These are phyloP conservation scores for Lipotes vexillifer DNA, from an alignment of 2,113 vertebrate species.

Conservation along the genomic window DNA sequence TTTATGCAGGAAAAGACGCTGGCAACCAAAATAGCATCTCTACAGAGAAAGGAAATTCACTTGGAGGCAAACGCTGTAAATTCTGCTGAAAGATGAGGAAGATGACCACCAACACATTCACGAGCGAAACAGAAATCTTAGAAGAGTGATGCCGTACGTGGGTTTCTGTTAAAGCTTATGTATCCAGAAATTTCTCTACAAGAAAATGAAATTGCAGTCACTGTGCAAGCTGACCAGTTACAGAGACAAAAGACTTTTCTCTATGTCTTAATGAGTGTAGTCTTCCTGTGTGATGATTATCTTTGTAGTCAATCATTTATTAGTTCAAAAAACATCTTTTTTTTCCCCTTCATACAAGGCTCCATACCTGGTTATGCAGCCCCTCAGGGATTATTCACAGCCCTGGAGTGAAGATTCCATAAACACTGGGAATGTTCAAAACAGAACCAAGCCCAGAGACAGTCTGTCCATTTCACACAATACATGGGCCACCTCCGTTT, in stretches of 20 bases:
- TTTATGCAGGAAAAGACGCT: background rate
- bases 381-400: background rate
- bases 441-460: background rate
- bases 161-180: background rate
- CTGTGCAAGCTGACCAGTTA: background rate
- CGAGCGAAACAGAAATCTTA: background rate
- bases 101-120: background rate
- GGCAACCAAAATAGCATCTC: background rate
- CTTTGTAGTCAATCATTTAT: background rate
- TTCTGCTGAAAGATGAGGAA: background rate
- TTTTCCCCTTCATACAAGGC: background rate
- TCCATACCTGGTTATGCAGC: background rate
- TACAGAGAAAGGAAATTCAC: background rate
- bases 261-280: background rate
- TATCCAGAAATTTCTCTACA: background rate
- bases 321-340: background rate
- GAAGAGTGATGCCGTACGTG: no score
- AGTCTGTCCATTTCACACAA: background rate
- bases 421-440: background rate
- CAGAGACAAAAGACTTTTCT: background rate
- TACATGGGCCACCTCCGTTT: background rate
- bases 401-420: background rate
- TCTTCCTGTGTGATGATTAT: background rate
- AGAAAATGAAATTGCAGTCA: background rate
- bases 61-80: background rate